Evolutionary conservation across 35 echinoderm and acorn worm species (phyloP).

Genomic region (Nesometra sesokonis): DNA sequence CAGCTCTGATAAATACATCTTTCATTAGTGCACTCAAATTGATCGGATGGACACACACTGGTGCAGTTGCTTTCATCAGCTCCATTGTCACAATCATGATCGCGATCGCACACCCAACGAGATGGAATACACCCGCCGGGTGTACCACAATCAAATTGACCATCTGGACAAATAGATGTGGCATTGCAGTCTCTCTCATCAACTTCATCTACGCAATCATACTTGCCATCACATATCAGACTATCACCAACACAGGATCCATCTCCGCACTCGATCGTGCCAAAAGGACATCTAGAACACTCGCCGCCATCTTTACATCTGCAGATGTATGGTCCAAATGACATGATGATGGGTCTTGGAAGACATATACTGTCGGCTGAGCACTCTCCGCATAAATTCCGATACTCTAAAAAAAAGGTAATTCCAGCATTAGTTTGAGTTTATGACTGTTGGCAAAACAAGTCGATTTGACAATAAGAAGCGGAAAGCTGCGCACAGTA

Average conservation of each 20-base stretch:
- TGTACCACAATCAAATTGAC: conserved; percentile 13
- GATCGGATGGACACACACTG: too few relatives aligned
- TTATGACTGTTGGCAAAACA: too few relatives aligned
- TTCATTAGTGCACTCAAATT: too few relatives aligned
- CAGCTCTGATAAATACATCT: too few relatives aligned
- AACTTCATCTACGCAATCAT: too few relatives aligned
- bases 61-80: conserved; percentile 41
- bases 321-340: background rate
- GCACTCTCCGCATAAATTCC: background rate
- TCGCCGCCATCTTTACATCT: background rate
- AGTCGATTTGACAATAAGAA: too few relatives aligned
- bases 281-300: background rate
- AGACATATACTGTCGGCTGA: background rate
- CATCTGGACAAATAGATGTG: background rate
- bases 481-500: too few relatives aligned
- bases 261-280: background rate
- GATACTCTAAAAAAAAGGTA: background rate
- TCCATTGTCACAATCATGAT: conserved; percentile 22
- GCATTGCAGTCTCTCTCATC: too few relatives aligned
- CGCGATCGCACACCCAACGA: conserved; percentile 23
- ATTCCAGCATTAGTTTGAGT: too few relatives aligned
- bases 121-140: conserved; percentile 18
- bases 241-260: too few relatives aligned
- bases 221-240: too few relatives aligned
- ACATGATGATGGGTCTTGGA: background rate